These are phyloP conservation scores for Prionace glauca DNA, from an alignment of 2,797 vertebrate species.

Conservation along the genomic window DNA sequence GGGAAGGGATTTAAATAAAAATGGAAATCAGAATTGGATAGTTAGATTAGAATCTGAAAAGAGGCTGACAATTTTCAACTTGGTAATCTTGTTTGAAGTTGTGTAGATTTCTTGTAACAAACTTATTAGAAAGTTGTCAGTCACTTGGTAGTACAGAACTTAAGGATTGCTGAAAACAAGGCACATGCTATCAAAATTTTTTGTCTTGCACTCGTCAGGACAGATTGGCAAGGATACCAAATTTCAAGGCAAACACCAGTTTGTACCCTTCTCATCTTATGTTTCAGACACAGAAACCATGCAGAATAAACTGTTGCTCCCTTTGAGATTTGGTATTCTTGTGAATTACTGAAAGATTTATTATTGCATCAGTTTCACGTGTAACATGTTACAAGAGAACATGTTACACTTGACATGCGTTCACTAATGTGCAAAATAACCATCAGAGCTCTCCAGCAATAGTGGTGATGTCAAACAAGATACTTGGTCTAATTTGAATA, in stretches of 20 bases:
- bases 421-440: not conserved
- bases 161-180: too few relatives aligned
- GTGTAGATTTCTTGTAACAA: not conserved
- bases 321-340: too few relatives aligned
- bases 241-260: too few relatives aligned
- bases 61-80: not conserved
- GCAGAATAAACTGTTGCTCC: not conserved
- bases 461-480: not conserved
- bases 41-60: not conserved
- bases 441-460: not conserved
- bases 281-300: too few relatives aligned
- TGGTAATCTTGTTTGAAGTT: too few relatives aligned
- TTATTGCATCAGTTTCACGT: not conserved
- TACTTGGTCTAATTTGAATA: not conserved
- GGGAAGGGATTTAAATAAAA: not conserved
- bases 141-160: too few relatives aligned
- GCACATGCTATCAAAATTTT: too few relatives aligned
- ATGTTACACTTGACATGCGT: not conserved
- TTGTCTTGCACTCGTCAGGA: too few relatives aligned
- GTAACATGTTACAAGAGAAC: not conserved
- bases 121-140: not conserved
- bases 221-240: too few relatives aligned
- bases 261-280: too few relatives aligned
- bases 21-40: not conserved
- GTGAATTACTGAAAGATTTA: too few relatives aligned